A percentile compares a stretch with the other conserved stretches of the same genome.
These are phyloP conservation scores for Mizuhopecten yessoensis DNA, from an alignment of 1,140 invertebrate genomes.

Conservation along the genomic window DNA sequence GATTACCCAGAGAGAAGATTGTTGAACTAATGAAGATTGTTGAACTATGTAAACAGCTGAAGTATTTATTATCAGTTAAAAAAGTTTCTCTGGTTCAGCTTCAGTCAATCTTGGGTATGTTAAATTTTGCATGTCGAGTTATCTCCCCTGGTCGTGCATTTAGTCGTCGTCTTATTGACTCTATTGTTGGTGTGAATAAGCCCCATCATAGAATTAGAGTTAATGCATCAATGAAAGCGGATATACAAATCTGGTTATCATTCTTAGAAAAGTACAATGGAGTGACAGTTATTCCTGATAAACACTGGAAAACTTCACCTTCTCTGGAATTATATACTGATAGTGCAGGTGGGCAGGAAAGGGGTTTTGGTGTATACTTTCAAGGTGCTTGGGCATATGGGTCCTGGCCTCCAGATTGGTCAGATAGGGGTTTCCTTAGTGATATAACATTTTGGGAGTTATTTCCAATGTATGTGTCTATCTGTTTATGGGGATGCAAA, in stretches of 20 bases:
- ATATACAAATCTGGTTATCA: slow-evolving; percentile 45
- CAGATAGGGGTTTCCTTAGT: slow-evolving; percentile 29
- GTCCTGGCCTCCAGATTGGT: not conserved
- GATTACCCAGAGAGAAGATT: slow-evolving; percentile 41
- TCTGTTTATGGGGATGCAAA: slow-evolving; percentile 22
- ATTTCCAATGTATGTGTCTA: slow-evolving; percentile 56
- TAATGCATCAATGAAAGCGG: not conserved
- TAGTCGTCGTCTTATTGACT: slow-evolving; percentile 55
- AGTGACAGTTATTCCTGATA: not conserved
- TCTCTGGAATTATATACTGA: not conserved
- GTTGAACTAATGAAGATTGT: too few species aligned
- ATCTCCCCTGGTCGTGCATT: slow-evolving; percentile 54
- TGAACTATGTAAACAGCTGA: slow-evolving; percentile 6
- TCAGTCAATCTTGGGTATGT: slow-evolving; percentile 55
- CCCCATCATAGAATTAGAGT: slow-evolving; percentile 50
- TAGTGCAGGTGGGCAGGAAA: not conserved
- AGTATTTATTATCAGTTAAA: not conserved
- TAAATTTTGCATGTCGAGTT: slow-evolving; percentile 59
- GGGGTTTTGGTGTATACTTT: not conserved
- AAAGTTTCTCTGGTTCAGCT: slow-evolving; percentile 49
- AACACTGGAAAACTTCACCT: not conserved
- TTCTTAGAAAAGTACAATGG: slow-evolving; percentile 45
- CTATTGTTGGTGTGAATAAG: slow-evolving; percentile 1
- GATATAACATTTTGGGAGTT: slow-evolving; percentile 61
- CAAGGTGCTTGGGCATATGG: not conserved